These are phyloP conservation scores for Leucophora obtusa DNA, from an alignment of 2,888 invertebrate species.

Conservation along the genomic window DNA sequence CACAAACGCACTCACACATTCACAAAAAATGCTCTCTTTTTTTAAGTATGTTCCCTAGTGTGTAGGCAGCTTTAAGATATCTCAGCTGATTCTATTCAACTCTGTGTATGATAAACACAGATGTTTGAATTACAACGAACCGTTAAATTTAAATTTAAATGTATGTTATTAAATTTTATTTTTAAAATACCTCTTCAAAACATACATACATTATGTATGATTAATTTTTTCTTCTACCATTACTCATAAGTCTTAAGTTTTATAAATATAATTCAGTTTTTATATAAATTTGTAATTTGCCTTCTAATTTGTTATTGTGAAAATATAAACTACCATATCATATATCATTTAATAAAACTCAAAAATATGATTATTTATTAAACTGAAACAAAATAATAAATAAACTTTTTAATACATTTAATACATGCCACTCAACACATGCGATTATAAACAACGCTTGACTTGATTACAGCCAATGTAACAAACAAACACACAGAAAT, in stretches of 20 bases:
- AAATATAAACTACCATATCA: background rate
- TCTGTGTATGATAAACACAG: too few species aligned
- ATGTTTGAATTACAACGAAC: too few species aligned
- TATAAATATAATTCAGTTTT: background rate
- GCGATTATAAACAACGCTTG: slow-evolving; percentile 22
- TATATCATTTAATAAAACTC: background rate
- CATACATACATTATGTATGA: background rate
- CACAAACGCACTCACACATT: too few species aligned
- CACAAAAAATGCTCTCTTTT: too few species aligned
- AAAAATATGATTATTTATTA: slow-evolving; percentile 20
- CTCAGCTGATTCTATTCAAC: too few species aligned
- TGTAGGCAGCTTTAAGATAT: too few species aligned
- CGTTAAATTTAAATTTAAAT: too few species aligned
- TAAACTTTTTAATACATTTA: slow-evolving; percentile 45
- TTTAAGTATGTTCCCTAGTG: too few species aligned
- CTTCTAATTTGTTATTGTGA: background rate
- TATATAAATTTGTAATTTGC: background rate
- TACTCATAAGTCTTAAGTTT: background rate
- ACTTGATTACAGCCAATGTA: slow-evolving; percentile 8
- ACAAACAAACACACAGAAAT: background rate
- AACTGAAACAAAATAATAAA: slow-evolving; percentile 19
- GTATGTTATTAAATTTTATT: too few species aligned
- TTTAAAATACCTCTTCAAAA: too few species aligned
- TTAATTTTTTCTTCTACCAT: background rate
- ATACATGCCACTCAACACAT: slow-evolving; percentile 46